These are phyloP conservation scores for Meteorus sp. DNA, from an alignment of 1,140 invertebrate species.

Conservation along the genomic window DNA sequence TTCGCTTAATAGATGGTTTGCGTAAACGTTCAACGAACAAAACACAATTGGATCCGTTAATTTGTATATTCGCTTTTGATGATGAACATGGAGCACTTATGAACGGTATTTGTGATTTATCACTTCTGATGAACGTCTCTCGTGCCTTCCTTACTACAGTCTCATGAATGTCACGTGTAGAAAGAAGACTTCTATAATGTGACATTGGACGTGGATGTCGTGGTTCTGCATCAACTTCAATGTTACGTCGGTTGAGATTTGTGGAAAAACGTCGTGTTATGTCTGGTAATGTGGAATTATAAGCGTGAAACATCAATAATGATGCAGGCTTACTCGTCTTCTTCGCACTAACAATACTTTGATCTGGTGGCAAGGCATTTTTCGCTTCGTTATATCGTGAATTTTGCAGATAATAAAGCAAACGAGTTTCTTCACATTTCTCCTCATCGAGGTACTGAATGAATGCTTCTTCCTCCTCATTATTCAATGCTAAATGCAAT, in stretches of 20 bases:
- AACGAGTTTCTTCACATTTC: constrained; percentile 45
- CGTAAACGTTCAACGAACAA: constrained; percentile 32
- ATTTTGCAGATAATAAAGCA: constrained; percentile 53
- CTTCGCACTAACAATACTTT: background rate
- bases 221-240: constrained; percentile 21
- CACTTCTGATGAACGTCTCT: constrained; percentile 43
- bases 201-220: constrained; percentile 49
- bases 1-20: constrained; percentile 33
- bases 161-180: constrained; percentile 39
- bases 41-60: constrained; percentile 36
- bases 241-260: constrained; percentile 5
- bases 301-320: constrained; percentile 42
- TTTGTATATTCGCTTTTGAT: constrained; percentile 22
- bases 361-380: constrained; percentile 39
- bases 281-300: constrained; percentile 48
- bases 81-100: constrained; percentile 47
- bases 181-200: constrained; percentile 36
- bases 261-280: constrained; percentile 42
- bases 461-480: constrained; percentile 62
- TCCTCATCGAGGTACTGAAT: constrained; percentile 57
- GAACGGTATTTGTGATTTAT: constrained; percentile 45
- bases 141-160: constrained; percentile 43
- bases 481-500: constrained; percentile 60
- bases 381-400: constrained; percentile 55
- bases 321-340: constrained; percentile 27